These are phyloP conservation scores for Macrocentrus cingulum DNA, from an alignment of 1,140 invertebrate genomes.

Conservation along the genomic window DNA sequence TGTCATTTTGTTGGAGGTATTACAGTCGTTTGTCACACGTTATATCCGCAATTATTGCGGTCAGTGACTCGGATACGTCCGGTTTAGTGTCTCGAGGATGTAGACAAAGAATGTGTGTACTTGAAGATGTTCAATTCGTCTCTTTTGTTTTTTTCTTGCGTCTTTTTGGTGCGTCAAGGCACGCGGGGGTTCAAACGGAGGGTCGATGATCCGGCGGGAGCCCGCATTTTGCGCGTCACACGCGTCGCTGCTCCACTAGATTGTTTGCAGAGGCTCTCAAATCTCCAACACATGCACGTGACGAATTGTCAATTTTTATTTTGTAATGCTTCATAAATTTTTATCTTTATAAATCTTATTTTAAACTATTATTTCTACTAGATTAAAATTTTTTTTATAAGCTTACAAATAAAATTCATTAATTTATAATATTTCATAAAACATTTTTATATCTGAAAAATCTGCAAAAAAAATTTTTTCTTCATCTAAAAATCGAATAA, in stretches of 20 bases:
- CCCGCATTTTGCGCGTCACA: slow-evolving; percentile 61
- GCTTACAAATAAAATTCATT: no score
- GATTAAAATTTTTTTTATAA: no score
- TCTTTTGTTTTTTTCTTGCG: slow-evolving; percentile 23
- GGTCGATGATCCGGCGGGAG: slow-evolving; percentile 50
- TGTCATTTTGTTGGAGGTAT: not conserved
- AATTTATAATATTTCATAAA: no score
- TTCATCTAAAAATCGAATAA: no score
- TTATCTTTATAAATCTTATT: not conserved
- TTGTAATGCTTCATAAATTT: not conserved
- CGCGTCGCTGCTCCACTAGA: slow-evolving; percentile 59
- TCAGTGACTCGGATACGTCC: slow-evolving; percentile 52
- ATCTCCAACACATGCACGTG: slow-evolving; percentile 30
- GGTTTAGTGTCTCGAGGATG: slow-evolving; percentile 32
- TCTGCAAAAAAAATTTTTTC: no score
- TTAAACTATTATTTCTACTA: no score
- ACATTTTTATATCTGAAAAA: no score
- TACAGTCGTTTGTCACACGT: slow-evolving; percentile 53
- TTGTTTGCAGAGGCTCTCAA: slow-evolving; percentile 62
- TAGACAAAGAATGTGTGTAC: no score
- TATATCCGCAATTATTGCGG: slow-evolving; percentile 59
- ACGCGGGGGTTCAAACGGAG: slow-evolving; percentile 24
- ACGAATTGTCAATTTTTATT: slow-evolving; percentile 17
- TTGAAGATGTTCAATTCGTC: slow-evolving; percentile 32
- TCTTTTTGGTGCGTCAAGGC: slow-evolving; percentile 6